These are phyloP conservation scores for Lithophane leautieri DNA, from an alignment of 2,888 invertebrate genomes.

Conservation along the genomic window DNA sequence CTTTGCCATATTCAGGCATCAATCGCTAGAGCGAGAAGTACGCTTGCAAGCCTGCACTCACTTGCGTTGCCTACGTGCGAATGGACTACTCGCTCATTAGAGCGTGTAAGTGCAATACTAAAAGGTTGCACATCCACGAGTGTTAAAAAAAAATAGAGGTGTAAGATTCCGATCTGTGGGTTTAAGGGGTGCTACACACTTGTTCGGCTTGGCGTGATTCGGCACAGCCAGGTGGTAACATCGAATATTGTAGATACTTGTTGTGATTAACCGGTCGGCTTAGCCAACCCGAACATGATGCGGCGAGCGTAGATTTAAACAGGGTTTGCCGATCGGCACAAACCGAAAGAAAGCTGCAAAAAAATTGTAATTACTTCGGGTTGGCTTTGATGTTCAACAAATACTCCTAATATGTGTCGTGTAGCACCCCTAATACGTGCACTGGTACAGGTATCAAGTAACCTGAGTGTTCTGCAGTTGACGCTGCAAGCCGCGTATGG, in stretches of 20 bases:
- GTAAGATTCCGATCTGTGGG: not conserved
- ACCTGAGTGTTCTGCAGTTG: slow-evolving; percentile 77
- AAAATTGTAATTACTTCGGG: not conserved
- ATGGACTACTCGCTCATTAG: not conserved
- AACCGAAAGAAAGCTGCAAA: not conserved
- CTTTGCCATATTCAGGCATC: not conserved
- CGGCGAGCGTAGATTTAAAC: not conserved
- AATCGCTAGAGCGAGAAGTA: not conserved
- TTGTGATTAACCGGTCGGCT: not conserved
- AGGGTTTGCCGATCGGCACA: not conserved
- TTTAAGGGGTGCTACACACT: not conserved
- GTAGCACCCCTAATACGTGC: not conserved
- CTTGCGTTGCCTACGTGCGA: not conserved
- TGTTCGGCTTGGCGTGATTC: not conserved
- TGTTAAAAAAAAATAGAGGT: not conserved
- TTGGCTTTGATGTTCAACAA: not conserved
- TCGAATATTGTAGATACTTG: not conserved
- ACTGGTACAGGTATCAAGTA: slow-evolving; percentile 68
- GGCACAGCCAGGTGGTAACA: not conserved
- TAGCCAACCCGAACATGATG: not conserved
- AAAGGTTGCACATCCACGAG: too few relatives aligned
- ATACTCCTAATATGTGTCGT: not conserved
- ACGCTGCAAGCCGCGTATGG: slow-evolving; percentile 77
- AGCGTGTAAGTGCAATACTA: not conserved
- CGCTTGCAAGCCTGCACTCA: not conserved